These are phyloP conservation scores for Apis laboriosa DNA, from an alignment of 1,140 invertebrate genomes.

Conservation along the genomic window DNA sequence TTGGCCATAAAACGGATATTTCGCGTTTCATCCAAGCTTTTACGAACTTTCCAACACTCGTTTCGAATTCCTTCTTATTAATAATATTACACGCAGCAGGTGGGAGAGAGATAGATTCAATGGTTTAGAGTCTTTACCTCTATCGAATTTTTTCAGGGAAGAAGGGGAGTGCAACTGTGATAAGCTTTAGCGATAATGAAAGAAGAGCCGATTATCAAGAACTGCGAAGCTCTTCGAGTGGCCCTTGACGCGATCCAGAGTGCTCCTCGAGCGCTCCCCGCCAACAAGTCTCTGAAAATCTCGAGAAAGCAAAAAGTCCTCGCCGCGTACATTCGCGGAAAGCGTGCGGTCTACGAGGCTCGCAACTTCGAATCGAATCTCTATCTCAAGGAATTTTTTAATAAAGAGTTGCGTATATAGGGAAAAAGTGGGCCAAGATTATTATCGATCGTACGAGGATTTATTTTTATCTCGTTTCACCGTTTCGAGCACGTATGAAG, in stretches of 20 bases:
- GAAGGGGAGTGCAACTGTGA: background rate
- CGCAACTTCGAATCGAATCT: background rate
- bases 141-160: background rate
- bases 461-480: too few species aligned
- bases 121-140: background rate
- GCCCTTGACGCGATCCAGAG: background rate
- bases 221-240: background rate
- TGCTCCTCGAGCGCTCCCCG: background rate
- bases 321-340: background rate
- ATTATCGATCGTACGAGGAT: too few species aligned
- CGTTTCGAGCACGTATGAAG: too few species aligned
- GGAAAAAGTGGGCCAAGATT: too few species aligned
- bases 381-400: background rate
- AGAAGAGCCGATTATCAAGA: background rate
- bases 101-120: too few species aligned
- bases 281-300: background rate
- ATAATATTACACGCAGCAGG: background rate
- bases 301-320: background rate
- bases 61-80: background rate
- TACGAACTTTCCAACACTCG: background rate
- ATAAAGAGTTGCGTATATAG: background rate
- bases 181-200: constrained; percentile 11
- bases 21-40: background rate
- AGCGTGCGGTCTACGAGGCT: background rate
- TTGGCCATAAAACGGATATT: background rate